Conservation (phyloP, 2,888 invertebrate genomes). For the Drosophila colorata region DNA sequence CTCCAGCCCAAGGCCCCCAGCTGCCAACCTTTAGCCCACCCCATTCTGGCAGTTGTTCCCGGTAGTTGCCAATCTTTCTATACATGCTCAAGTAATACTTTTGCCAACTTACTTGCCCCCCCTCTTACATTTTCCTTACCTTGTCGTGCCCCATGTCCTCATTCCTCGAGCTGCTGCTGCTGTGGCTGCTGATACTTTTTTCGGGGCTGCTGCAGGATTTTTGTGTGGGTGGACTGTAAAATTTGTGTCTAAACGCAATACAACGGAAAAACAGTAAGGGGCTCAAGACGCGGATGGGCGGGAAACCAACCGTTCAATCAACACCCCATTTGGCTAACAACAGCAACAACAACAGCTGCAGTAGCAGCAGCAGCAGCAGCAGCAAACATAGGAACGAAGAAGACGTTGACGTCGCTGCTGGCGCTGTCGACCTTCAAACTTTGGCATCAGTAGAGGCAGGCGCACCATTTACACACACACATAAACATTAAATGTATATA, state of each 20-base stretch:
- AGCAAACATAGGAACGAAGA: constrained; percentile 14
- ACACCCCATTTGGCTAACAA: constrained; percentile 79
- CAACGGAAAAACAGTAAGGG: constrained; percentile 37
- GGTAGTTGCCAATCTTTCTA: constrained; percentile 71
- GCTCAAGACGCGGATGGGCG: constrained; percentile 13
- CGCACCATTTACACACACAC: constrained; percentile 27
- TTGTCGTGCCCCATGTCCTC: constrained; percentile 13
- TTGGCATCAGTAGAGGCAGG: constrained; percentile 41
- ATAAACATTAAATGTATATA: constrained; percentile 7
- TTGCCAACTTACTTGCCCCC: constrained; percentile 55
- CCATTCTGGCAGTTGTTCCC: constrained; percentile 1
- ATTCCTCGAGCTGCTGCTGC: constrained; percentile 4
- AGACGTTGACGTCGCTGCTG: constrained; percentile 35
- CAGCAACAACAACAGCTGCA: constrained; percentile 41
- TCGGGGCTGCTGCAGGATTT: constrained; percentile 21
- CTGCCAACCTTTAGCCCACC: neutral
- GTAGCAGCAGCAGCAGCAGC: constrained; percentile 16
- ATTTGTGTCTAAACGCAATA: constrained; percentile 79
- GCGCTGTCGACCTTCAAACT: constrained; percentile 60
- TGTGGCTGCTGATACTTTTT: constrained; percentile 28
- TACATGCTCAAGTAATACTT: constrained; percentile 70
- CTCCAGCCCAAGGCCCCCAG: neutral
- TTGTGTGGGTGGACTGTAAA: constrained; percentile 66
- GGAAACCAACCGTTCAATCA: constrained; percentile 79
- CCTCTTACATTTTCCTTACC: constrained; percentile 36